Percentiles rank a stretch among this genome's conserved stretches.
These are phyloP conservation scores for Tragelaphus oryx DNA, from an alignment of 2,797 vertebrate genomes.

Conservation along the genomic window DNA sequence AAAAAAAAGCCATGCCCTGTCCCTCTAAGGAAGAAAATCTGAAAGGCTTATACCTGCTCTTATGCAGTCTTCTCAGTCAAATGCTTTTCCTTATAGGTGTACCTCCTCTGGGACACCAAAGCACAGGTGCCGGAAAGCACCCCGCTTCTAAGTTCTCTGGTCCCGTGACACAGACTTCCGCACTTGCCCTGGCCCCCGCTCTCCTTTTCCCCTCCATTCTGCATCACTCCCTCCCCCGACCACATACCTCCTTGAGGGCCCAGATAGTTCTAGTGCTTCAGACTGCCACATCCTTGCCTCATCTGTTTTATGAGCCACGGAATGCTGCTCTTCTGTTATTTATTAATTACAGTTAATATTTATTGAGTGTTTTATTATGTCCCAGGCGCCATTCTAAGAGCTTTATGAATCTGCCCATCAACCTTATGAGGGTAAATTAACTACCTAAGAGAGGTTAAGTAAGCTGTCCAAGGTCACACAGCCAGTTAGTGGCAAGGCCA, in stretches of 20 bases:
- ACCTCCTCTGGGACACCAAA: background rate
- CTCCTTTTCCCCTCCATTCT: background rate
- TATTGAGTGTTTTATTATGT: background rate
- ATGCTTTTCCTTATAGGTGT: background rate
- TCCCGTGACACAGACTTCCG: background rate
- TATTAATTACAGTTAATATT: background rate
- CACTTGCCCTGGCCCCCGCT: background rate
- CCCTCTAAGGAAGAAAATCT: background rate
- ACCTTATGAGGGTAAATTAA: background rate
- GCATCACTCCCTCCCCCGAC: background rate
- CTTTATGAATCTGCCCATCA: background rate
- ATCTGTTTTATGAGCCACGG: background rate
- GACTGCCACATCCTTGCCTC: background rate
- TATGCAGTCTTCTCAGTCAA: background rate
- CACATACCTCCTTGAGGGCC: background rate
- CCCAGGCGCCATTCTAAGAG: background rate
- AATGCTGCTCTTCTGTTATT: background rate
- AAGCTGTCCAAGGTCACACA: background rate
- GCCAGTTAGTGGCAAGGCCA: background rate
- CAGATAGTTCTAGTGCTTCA: background rate
- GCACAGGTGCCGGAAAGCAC: background rate
- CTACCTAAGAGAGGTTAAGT: background rate
- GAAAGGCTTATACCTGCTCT: background rate
- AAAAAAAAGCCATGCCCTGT: background rate
- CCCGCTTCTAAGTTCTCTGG: background rate